Evolutionary conservation across 2,113 vertebrate genomes (phyloP).

Genomic region (Oncorhynchus mykiss): DNA sequence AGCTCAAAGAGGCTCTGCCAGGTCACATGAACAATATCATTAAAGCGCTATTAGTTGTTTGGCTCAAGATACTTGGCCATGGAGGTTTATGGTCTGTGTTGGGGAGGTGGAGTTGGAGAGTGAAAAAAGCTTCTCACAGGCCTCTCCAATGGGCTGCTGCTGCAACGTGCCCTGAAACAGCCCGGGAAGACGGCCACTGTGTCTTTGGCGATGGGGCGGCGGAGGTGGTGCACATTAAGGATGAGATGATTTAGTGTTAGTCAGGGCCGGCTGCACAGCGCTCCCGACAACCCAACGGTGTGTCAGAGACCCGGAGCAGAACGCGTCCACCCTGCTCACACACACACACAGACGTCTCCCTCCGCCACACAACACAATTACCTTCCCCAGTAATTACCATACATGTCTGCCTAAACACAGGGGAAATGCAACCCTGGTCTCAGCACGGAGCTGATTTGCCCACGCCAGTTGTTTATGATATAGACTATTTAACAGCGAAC

Average conservation of each 20-base stretch:
- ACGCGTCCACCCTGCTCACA: neutral
- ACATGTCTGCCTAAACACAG: neutral
- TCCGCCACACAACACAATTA: neutral
- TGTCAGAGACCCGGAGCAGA: slow-evolving; percentile 5
- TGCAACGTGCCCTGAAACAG: neutral
- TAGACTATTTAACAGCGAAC: neutral
- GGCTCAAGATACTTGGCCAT: no score
- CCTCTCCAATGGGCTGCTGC: neutral
- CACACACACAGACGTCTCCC: neutral
- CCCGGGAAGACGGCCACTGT: neutral
- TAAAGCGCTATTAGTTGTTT: no score
- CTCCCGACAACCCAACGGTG: neutral
- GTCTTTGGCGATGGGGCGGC: neutral
- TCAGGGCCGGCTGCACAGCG: slow-evolving; percentile 21
- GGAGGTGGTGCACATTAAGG: slow-evolving; percentile 26
- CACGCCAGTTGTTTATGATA: slow-evolving; percentile 13
- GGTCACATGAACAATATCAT: no score
- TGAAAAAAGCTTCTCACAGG: no score
- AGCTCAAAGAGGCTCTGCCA: no score
- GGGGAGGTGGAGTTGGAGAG: no score
- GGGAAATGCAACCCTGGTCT: neutral
- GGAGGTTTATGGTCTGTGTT: no score
- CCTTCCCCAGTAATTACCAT: slow-evolving; percentile 3
- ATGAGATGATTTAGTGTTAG: slow-evolving; percentile 29
- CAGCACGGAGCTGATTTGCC: neutral